A percentile compares a stretch with the other conserved stretches of the same genome.
Conservation (phyloP, 2,797 vertebrate genomes). For the Salarias fasciatus region DNA sequence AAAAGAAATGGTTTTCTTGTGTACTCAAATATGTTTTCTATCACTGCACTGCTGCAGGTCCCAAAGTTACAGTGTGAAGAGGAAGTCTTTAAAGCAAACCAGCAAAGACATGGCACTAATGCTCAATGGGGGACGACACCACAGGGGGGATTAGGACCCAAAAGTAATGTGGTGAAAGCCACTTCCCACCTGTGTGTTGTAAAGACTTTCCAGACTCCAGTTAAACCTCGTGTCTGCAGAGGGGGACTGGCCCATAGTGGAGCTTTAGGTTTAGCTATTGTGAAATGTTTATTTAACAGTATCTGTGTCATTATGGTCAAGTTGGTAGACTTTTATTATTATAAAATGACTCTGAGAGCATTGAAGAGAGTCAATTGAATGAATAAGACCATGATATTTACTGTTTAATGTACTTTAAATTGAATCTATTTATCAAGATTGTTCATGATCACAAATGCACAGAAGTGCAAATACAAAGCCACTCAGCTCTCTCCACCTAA, state of each 20-base stretch:
- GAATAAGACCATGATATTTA: neutral
- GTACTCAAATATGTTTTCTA: constrained; percentile 35
- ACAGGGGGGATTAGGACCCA: constrained; percentile 54
- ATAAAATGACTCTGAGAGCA: neutral
- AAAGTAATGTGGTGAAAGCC: constrained; percentile 60
- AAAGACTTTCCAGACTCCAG: constrained; percentile 66
- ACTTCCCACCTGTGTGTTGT: constrained; percentile 72
- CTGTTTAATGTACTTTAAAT: constrained; percentile 27
- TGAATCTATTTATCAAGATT: constrained; percentile 41
- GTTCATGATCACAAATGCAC: constrained; percentile 34
- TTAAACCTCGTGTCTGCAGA: constrained; percentile 44
- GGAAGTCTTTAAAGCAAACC: constrained; percentile 66
- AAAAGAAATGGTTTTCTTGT: neutral
- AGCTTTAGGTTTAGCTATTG: constrained; percentile 18
- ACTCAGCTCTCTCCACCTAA: constrained; percentile 40
- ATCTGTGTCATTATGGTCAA: neutral
- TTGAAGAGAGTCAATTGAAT: constrained; percentile 11
- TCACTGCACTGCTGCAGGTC: constrained; percentile 29
- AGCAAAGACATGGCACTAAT: constrained; percentile 32
- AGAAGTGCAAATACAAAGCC: constrained; percentile 40
- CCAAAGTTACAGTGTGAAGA: constrained; percentile 26
- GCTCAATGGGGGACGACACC: constrained; percentile 33
- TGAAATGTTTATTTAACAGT: neutral
- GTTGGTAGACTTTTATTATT: neutral
- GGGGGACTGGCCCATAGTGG: constrained; percentile 2